Evolutionary conservation across 92 coral and sea anemone genomes (phyloP), one percentile per base, ranked within the genome.

Genomic region (Scolanthus callimorphus): DNA sequence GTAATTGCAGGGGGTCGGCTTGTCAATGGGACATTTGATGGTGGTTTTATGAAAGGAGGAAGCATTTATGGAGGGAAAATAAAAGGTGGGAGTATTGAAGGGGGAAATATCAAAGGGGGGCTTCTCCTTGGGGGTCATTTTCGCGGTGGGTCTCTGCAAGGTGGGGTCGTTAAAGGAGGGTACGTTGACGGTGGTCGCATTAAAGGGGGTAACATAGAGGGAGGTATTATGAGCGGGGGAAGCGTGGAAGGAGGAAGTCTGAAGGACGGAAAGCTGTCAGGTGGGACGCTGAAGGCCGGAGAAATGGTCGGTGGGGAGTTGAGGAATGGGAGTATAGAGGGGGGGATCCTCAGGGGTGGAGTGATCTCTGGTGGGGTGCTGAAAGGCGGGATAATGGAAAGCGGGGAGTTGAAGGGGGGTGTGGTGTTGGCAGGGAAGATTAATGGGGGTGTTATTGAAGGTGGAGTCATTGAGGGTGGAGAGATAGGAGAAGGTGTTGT

Each of bases 301-400:
- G 39, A 80, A 25, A 84, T 92, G 69, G 31, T 82, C 17, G 98
- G 98, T 4, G 98, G 98, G 12, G 70, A 76, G 60, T 65, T 92
- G 67, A 92, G 71, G 55, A 84, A 84, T 20, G 98, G 98, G 0
- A 90, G 90, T 20, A 90, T 92, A 10, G 98, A 92, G 59, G 98
- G 98, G 15, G 98, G 98, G 13, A 73, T 76, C 39, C 81, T 92
- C 12, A 73, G 73, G 38, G 96, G 96, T 8, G 98, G 98, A 3
- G 60, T 77, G 3, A 74, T 92, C 20, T 84, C 83, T 25, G 98
- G 98, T 19, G 98, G 98, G 13, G 63, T 92, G 12, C 62, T 92
- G 19, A 92, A 89, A 50, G 98, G 98, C 27, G 98, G 98, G 22
- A 86, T 84, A 44, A 92, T 92, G 96, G 96, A 92, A 46, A 87